Evolutionary conservation across 1,140 invertebrate species (phyloP).

Genomic region (Drosophila carrolli): DNA sequence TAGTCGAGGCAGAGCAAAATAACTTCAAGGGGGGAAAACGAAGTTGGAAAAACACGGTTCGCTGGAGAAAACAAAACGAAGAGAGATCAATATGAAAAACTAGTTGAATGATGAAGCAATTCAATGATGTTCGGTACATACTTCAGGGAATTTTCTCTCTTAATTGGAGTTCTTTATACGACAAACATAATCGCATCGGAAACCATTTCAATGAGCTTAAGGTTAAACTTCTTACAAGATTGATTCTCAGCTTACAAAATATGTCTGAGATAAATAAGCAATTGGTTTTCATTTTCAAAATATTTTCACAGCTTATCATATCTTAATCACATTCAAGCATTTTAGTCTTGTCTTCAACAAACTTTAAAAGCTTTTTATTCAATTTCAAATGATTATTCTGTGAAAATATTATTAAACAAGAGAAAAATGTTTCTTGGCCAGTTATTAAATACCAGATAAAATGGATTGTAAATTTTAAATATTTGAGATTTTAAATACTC

Average conservation of each 20-base stretch:
- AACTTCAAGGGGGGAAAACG: neutral
- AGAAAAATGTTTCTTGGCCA: no score
- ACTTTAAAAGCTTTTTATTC: neutral
- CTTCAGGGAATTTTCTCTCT: conserved; percentile 1
- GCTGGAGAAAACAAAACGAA: conserved; percentile 1
- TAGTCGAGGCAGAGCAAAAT: conserved; percentile 4
- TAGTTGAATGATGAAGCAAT: conserved; percentile 10
- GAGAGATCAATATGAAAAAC: conserved; percentile 12
- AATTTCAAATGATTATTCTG: no score
- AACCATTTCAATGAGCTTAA: conserved; percentile 8
- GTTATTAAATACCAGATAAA: no score
- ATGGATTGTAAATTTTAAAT: no score
- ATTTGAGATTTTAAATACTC: no score
- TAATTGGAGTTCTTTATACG: conserved; percentile 25
- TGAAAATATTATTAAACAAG: no score
- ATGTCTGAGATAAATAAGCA: neutral
- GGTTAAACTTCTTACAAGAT: conserved; percentile 6
- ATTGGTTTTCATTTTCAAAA: neutral
- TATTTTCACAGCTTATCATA: no score
- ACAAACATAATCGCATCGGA: neutral
- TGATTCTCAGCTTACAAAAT: neutral
- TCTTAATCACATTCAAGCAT: no score
- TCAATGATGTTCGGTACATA: conserved; percentile 19
- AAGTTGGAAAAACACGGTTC: conserved; percentile 4
- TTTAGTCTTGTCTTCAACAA: no score